Conservation (phyloP, 2,888 invertebrate genomes). For the Amblyjoppa proteus region DNA sequence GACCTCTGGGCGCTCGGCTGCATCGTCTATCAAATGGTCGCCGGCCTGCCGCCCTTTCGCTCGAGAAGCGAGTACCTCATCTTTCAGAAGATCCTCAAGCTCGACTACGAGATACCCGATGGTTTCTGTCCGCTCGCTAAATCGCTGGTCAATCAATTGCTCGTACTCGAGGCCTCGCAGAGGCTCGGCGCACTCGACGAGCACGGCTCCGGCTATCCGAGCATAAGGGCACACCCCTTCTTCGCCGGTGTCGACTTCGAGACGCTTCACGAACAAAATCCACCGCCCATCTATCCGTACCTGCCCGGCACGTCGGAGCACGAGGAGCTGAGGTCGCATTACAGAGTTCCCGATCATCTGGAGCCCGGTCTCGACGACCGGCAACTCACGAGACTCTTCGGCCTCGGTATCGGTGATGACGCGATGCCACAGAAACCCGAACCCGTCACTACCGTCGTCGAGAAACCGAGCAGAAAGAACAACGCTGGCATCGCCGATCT, state of each 20-base stretch:
- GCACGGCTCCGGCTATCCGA: conserved; percentile 90
- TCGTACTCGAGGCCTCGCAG: conserved; percentile 92
- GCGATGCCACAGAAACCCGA: conserved; percentile 70
- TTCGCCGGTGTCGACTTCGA: conserved; percentile 95
- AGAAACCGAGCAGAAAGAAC: conserved; percentile 57
- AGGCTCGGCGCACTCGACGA: conserved; percentile 93
- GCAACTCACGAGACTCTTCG: conserved; percentile 92
- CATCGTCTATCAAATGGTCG: conserved; percentile 98
- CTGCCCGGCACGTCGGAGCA: conserved; percentile 91
- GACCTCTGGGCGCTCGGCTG: conserved; percentile 99
- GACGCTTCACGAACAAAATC: conserved; percentile 90
- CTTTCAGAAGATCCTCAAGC: conserved; percentile 96
- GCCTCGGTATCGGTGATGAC: conserved; percentile 88
- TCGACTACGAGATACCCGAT: conserved; percentile 96
- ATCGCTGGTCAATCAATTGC: conserved; percentile 94
- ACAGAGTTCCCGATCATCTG: conserved; percentile 91
- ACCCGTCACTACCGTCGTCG: conserved; percentile 60
- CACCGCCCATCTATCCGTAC: conserved; percentile 94
- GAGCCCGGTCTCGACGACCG: conserved; percentile 95
- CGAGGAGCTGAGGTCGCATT: conserved; percentile 89
- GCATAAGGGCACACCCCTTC: conserved; percentile 94
- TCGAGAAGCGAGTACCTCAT: conserved; percentile 97
- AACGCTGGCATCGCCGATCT: conserved; percentile 87
- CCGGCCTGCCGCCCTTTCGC: conserved; percentile 96
- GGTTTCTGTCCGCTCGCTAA: conserved; percentile 95